phyloP scores from a whole-genome alignment of 2,888 invertebrate genomes.

The Spatulosminthurus flaviceps region DNA sequence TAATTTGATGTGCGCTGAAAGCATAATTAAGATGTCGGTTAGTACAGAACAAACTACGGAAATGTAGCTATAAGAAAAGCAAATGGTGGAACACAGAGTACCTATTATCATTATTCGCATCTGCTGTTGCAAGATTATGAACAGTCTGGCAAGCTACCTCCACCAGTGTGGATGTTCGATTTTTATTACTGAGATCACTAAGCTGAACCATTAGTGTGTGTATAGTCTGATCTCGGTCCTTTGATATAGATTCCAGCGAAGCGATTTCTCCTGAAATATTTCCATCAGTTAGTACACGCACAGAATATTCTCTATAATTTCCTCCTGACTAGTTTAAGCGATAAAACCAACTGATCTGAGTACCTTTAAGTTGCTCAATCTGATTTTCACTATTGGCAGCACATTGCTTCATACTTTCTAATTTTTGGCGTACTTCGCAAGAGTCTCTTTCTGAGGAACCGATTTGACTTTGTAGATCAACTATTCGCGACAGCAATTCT shows the following conservation, averaged over 20 bases:
- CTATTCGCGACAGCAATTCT: conserved; percentile 50
- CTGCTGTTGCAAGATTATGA: conserved; percentile 14
- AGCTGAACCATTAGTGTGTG: conserved; percentile 44
- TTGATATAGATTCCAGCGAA: conserved; percentile 50
- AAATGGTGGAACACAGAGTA: background rate
- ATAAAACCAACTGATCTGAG: too few relatives aligned
- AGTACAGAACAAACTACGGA: too few relatives aligned
- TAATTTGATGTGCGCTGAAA: background rate
- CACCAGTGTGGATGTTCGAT: conserved; percentile 38
- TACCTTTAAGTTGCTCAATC: conserved; percentile 53
- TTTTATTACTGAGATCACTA: conserved; percentile 53
- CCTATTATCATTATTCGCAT: background rate
- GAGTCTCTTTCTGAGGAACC: conserved; percentile 42
- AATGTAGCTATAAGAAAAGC: too few relatives aligned
- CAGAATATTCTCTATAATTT: too few relatives aligned
- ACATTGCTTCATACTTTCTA: conserved; percentile 45
- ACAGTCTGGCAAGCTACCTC: conserved; percentile 54
- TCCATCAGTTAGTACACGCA: too few relatives aligned
- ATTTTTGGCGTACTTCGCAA: conserved; percentile 44
- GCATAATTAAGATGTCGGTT: too few relatives aligned
- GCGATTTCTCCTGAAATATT: conserved; percentile 47
- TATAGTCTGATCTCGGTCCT: conserved; percentile 50
- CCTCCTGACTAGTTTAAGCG: too few relatives aligned
- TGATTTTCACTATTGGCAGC: conserved; percentile 46
- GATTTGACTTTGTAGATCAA: conserved; percentile 49